Conservation (phyloP, 53 echinoderm and acorn worm genomes). For the Echinometra lucunter region DNA sequence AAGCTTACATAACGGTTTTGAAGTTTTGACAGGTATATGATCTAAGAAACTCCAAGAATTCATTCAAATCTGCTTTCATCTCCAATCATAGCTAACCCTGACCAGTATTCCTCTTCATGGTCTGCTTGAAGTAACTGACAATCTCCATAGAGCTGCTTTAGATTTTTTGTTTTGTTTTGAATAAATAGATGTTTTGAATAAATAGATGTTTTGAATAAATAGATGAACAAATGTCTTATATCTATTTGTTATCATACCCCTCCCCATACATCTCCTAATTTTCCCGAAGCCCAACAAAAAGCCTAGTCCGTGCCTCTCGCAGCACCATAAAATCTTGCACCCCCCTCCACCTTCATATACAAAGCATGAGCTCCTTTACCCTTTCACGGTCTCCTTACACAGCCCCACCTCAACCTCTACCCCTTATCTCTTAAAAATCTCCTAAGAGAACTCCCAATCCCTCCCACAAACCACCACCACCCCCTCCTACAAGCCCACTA, state of each 20-base stretch:
- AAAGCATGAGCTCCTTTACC: slow-evolving; percentile 75
- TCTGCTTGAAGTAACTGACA: neutral
- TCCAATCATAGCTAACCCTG: neutral
- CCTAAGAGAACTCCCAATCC: neutral
- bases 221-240: too few relatives aligned
- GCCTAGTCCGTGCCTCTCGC: neutral
- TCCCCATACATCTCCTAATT: neutral
- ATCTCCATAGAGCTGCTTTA: neutral
- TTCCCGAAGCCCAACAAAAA: neutral
- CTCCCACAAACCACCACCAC: neutral
- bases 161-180: too few relatives aligned
- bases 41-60: too few relatives aligned
- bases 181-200: too few relatives aligned
- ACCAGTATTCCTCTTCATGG: slow-evolving; percentile 67
- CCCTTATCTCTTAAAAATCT: neutral
- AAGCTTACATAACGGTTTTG: too few relatives aligned
- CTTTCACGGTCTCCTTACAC: slow-evolving; percentile 42
- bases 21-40: too few relatives aligned
- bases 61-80: too few relatives aligned
- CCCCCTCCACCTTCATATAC: too few relatives aligned
- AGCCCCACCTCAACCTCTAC: neutral
- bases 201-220: too few relatives aligned
- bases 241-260: neutral
- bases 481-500: neutral
- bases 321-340: too few relatives aligned